Evolutionary conservation across 2,888 invertebrate genomes (phyloP).

Genomic region (Lasioglossum zephyrum): DNA sequence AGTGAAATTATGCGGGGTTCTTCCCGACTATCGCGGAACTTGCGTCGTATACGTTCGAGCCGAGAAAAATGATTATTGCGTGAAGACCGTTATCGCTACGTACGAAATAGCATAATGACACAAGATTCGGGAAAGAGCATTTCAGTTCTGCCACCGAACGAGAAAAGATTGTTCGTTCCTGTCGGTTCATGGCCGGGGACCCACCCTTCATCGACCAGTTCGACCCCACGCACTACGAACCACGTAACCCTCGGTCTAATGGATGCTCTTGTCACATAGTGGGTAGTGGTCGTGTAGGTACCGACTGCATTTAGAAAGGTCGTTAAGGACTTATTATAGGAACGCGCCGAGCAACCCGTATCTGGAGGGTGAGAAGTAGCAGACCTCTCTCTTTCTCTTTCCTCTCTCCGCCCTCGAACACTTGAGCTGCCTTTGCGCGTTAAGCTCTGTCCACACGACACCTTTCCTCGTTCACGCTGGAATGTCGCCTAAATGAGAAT

Average conservation of each 20-base stretch:
- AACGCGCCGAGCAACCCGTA: slow-evolving; percentile 53
- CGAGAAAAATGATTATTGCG: too few relatives aligned
- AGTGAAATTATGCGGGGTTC: too few relatives aligned
- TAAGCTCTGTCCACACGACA: slow-evolving; percentile 41
- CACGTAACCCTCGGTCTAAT: slow-evolving; percentile 61
- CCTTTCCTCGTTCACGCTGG: not conserved
- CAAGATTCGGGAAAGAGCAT: not conserved
- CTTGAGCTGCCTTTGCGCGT: slow-evolving; percentile 40
- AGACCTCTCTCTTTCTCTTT: slow-evolving; percentile 41
- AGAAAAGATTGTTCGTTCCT: slow-evolving; percentile 36
- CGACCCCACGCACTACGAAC: slow-evolving; percentile 38
- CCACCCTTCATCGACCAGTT: slow-evolving; percentile 42
- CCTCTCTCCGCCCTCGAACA: slow-evolving; percentile 56
- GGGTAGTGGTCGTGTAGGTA: slow-evolving; percentile 58
- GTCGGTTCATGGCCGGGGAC: slow-evolving; percentile 52
- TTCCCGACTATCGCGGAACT: too few relatives aligned
- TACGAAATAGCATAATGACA: not conserved
- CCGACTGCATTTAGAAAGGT: slow-evolving; percentile 72
- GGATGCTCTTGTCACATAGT: slow-evolving; percentile 65
- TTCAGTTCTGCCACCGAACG: slow-evolving; percentile 30
- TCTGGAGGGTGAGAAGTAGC: slow-evolving; percentile 68
- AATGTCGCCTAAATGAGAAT: slow-evolving; percentile 12
- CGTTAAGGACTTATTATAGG: slow-evolving; percentile 73
- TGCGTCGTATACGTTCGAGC: too few relatives aligned
- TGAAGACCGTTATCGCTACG: too few relatives aligned